These are phyloP conservation scores for Lissonota sp. DNA, from an alignment of 2,888 invertebrate genomes.

Conservation along the genomic window DNA sequence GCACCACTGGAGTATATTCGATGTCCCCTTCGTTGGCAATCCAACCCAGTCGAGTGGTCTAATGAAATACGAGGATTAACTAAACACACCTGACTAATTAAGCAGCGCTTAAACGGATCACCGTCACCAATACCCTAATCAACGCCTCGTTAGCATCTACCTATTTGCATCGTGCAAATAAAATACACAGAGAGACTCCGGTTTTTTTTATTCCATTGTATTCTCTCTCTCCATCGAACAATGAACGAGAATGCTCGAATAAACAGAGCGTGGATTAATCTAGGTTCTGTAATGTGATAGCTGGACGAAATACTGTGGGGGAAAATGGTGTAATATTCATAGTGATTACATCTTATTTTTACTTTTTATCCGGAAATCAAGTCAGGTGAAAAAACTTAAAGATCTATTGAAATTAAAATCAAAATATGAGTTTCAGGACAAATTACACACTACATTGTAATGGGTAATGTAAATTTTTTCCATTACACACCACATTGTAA, in stretches of 20 bases:
- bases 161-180: slow-evolving; percentile 75
- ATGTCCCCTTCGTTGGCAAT: slow-evolving; percentile 67
- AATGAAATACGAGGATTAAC: slow-evolving; percentile 80
- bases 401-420: too few species aligned
- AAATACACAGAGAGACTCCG: slow-evolving; percentile 20
- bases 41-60: slow-evolving; percentile 65
- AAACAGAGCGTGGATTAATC: slow-evolving; percentile 54
- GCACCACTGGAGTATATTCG: slow-evolving; percentile 69
- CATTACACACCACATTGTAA: too few species aligned
- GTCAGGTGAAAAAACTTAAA: too few species aligned
- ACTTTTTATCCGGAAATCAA: too few species aligned
- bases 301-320: not conserved
- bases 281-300: slow-evolving; percentile 33
- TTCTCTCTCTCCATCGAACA: slow-evolving; percentile 2
- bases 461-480: too few species aligned
- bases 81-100: slow-evolving; percentile 81
- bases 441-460: too few species aligned
- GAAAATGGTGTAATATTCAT: slow-evolving; percentile 11
- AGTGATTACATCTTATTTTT: too few species aligned
- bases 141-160: slow-evolving; percentile 79
- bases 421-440: too few species aligned
- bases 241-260: slow-evolving; percentile 45
- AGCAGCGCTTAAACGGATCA: slow-evolving; percentile 80
- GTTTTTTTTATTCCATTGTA: slow-evolving; percentile 57
- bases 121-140: slow-evolving; percentile 81